Percentiles rank a stretch among this genome's conserved stretches.
These are phyloP conservation scores for Odontamblyopus rebecca DNA, from an alignment of 2,797 vertebrate species.

Conservation along the genomic window DNA sequence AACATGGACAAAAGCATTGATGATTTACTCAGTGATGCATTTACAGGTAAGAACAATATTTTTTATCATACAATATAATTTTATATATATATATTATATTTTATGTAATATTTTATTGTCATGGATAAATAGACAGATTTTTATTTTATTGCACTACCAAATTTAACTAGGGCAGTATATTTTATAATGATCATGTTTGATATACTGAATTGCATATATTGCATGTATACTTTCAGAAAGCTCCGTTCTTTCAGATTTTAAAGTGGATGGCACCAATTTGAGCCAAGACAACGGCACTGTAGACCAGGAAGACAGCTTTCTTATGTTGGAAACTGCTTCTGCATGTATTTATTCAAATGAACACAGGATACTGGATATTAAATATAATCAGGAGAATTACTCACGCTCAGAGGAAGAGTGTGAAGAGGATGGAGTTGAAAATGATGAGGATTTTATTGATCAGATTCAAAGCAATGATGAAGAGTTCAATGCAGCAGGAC, in stretches of 20 bases:
- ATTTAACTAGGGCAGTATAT: neutral
- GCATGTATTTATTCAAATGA: constrained; percentile 16
- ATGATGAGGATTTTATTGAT: constrained; percentile 28
- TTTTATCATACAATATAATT: neutral
- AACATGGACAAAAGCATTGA: constrained; percentile 70
- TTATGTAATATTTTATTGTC: neutral
- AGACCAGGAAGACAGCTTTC: constrained; percentile 49
- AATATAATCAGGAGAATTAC: constrained; percentile 29
- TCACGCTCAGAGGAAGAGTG: constrained; percentile 47
- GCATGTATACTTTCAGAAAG: constrained; percentile 49
- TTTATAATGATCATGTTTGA: neutral
- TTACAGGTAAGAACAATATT: constrained; percentile 66
- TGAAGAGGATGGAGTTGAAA: constrained; percentile 32
- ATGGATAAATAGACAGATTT: neutral
- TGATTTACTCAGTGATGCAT: constrained; percentile 64
- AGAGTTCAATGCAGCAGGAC: constrained; percentile 50
- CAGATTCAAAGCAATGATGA: constrained; percentile 25
- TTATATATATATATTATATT: too few species aligned
- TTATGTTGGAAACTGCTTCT: constrained; percentile 29
- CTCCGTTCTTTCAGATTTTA: constrained; percentile 43
- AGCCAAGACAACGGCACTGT: constrained; percentile 24
- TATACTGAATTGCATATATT: constrained; percentile 1
- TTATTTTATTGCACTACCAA: neutral
- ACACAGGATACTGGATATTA: neutral
- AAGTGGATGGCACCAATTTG: constrained; percentile 11